phyloP scores from a whole-genome alignment of 2,797 vertebrate genomes.

The Rhinophrynus dorsalis region DNA sequence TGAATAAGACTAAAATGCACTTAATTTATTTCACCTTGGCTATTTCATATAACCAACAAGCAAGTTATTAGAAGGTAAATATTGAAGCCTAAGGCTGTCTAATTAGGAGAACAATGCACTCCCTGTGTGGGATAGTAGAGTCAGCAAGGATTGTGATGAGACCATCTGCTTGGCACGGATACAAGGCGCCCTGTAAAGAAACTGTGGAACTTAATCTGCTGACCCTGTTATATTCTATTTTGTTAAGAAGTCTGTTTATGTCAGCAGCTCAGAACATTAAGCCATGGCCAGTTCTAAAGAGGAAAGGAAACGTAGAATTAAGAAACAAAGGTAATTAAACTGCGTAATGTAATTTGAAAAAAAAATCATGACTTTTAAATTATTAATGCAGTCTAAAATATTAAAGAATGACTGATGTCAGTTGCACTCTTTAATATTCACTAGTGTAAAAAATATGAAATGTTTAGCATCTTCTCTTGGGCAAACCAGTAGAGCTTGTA shows the following conservation, averaged over 20 bases:
- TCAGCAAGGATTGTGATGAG: not conserved
- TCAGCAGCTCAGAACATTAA: slow-evolving; percentile 18
- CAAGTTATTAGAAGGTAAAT: not conserved
- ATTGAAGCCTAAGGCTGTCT: not conserved
- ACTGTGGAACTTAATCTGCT: slow-evolving; percentile 2
- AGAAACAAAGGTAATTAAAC: not conserved
- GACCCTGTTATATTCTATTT: slow-evolving; percentile 21
- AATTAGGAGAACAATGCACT: not conserved
- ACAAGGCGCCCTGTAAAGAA: not conserved
- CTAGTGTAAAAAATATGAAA: too few relatives aligned
- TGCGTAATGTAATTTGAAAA: too few relatives aligned
- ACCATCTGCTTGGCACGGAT: slow-evolving; percentile 8
- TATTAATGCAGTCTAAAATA: too few relatives aligned
- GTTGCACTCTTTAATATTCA: too few relatives aligned
- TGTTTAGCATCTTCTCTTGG: too few relatives aligned
- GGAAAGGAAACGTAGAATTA: not conserved
- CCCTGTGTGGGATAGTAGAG: not conserved
- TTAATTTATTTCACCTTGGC: too few relatives aligned
- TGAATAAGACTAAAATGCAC: too few relatives aligned
- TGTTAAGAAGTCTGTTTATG: slow-evolving; percentile 8
- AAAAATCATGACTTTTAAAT: too few relatives aligned
- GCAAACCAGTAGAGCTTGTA: too few relatives aligned
- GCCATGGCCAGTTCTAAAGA: not conserved
- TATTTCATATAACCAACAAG: too few relatives aligned
- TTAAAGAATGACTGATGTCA: too few relatives aligned